A percentile compares a stretch with the other conserved stretches of the same genome.
These are phyloP conservation scores for Lithosia quadra DNA, from an alignment of 2,888 invertebrate genomes.

Conservation along the genomic window DNA sequence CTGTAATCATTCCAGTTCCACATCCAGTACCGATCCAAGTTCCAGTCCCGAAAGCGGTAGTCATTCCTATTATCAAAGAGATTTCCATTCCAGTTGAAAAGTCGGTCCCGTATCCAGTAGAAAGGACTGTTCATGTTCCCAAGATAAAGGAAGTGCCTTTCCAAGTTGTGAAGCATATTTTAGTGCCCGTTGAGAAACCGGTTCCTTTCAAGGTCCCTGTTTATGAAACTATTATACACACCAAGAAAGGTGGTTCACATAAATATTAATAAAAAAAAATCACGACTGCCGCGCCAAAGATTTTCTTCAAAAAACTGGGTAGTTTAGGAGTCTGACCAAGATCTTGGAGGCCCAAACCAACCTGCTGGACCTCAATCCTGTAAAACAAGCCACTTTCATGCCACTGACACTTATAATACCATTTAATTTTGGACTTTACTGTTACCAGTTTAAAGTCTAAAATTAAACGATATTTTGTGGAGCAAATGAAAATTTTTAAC, in stretches of 20 bases:
- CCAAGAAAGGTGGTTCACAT: slow-evolving; percentile 87
- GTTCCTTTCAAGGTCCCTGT: slow-evolving; percentile 91
- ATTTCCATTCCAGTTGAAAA: slow-evolving; percentile 90
- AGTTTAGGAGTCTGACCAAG: no score
- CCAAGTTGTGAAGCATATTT: slow-evolving; percentile 89
- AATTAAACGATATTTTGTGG: no score
- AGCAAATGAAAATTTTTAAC: no score
- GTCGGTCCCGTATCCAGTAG: slow-evolving; percentile 90
- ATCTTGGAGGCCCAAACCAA: no score
- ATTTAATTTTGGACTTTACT: no score
- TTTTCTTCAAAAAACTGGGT: background rate
- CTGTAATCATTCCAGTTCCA: slow-evolving; percentile 86
- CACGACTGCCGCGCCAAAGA: background rate
- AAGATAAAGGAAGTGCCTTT: slow-evolving; percentile 90
- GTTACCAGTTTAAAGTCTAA: no score
- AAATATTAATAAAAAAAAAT: slow-evolving; percentile 60
- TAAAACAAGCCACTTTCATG: no score
- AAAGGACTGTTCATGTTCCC: slow-evolving; percentile 89
- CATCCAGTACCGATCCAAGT: slow-evolving; percentile 90
- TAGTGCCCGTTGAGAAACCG: slow-evolving; percentile 90
- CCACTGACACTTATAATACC: no score
- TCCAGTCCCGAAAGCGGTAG: slow-evolving; percentile 89
- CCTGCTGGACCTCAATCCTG: no score
- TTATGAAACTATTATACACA: slow-evolving; percentile 91
- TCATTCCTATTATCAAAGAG: slow-evolving; percentile 90